Conservation (phyloP, 2,888 invertebrate genomes). For the Dryococelus australis region DNA sequence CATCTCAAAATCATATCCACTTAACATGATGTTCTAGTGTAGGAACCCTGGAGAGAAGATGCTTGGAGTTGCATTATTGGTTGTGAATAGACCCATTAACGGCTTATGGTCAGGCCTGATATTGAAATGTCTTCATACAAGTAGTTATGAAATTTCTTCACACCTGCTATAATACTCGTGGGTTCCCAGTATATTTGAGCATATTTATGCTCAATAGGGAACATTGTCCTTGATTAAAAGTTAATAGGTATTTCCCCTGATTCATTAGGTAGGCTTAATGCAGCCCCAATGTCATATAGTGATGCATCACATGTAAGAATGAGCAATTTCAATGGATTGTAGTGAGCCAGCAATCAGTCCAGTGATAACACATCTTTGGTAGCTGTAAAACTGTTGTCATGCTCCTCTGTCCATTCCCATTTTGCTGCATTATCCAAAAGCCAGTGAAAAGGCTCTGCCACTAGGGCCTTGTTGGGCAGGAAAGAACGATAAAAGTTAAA, state of each 20-base stretch:
- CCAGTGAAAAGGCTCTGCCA: not conserved
- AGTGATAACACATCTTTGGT: not conserved
- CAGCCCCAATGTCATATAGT: not conserved
- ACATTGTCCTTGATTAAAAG: not conserved
- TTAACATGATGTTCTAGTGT: not conserved
- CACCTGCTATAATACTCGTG: not conserved
- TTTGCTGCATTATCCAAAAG: not conserved
- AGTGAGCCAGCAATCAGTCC: not conserved
- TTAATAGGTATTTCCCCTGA: not conserved
- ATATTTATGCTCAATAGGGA: not conserved
- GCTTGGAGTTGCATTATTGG: not conserved
- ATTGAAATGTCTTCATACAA: too few species aligned
- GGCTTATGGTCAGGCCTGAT: not conserved
- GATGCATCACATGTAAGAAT: too few species aligned
- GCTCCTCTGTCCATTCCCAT: not conserved
- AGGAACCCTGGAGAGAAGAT: not conserved
- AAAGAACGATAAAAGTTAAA: not conserved
- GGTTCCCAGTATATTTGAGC: not conserved
- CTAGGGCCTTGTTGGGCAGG: not conserved
- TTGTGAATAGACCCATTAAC: not conserved
- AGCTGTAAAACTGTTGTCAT: not conserved
- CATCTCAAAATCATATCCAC: not conserved
- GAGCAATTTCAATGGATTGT: not conserved
- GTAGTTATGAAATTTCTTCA: too few species aligned
- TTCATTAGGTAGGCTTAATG: not conserved